Evolutionary conservation across 2,797 vertebrate genomes (phyloP), one percentile per base, ranked within the genome.

Genomic region (Sebastes oblongus): DNA sequence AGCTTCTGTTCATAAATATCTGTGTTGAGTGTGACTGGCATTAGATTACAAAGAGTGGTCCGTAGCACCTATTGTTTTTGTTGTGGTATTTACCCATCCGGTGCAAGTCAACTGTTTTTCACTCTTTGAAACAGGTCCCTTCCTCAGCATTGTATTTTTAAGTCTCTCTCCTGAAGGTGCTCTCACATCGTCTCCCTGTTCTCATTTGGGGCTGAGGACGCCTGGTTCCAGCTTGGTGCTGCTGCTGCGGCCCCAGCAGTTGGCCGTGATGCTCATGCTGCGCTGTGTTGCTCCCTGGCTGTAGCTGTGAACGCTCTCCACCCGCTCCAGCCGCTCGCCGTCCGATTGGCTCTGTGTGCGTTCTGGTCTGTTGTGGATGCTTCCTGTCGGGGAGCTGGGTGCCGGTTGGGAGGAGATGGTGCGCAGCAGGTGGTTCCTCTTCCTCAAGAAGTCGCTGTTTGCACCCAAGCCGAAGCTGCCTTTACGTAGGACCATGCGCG

Each of bases 371-470:
- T 75, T 84, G 89, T 88, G 80, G 74, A 89, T 68, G 90, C 29
- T 84, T 75, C 90, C 92, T 0, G 92, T 93, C 0, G 55, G 95
- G 18, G 89, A 95, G 30, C 88, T 95, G 55, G 60, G 93, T 0
- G 93, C 72, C 3, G 98, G 98, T 89, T 99, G 98, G 3, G 97
- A 96, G 42, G 98, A 99, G 94, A 99, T 99, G 93, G 98, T 99
- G 66, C 98, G 96, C 82, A 99, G 93, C 88, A 99, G 94, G 89
- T 99, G 98, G 89, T 98, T 99, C 83, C 98, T 95, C 89, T 99
- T 98, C 85, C 98, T 96, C 82, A 99, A 94, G 91, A 98, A 99
- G 85, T 99, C 98, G 0, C 97, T 91, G 93, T 98, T 97, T 39
- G 94, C 94, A 0, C 98, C 97, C 80, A 99, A 91, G 46, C 98